Base-by-base conservation (phyloP, 2,888 invertebrate species). In the Syritta pipiens region DNA sequence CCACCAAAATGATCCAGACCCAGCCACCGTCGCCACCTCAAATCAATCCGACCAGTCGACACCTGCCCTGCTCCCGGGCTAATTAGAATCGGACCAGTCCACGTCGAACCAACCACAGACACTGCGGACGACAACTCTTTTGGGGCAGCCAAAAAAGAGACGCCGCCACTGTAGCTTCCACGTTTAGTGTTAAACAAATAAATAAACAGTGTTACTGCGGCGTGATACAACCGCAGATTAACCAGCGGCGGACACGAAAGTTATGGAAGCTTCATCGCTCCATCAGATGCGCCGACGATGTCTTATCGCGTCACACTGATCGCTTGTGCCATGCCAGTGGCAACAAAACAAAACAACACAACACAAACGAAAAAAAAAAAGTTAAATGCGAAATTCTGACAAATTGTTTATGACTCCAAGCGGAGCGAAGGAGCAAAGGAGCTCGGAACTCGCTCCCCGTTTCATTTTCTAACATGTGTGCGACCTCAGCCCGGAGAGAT, bases 221-320 rank as follows among this genome's bases (percentile, higher is more conserved):
- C 37, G 35, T 28, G 79, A 79, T 79, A 79, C 72, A 79, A 74
- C 74, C 48, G 30, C 51, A 79, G 74, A 79, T 79, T 67, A 79
- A 44, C 60, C n/a, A 55, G 26, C 60, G 26, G 55, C 30, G 55
- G 57, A 62, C 79, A 62, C 35, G 20, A 62, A 74, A 79, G 57
- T 79, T 74, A 79, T 79, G 72, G 57, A 60, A 74, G 74, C 49
- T 79, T 57, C 55, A 60, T 40, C 55, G 53, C 35, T 57, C 24
- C 32, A 57, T 71, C 63, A 59, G 30, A 63, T 30, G 53, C 59
- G 53, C 77, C 71, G 65, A 53, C 67, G 53, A 65, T 17, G 17
- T 62, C 42, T 74, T 74, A 79, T 79, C 79, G 30, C 32, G 10
- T 1, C 12, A 30, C 17, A 48, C 59, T 37, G 60, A 77, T 77